Evolutionary conservation across 2,888 invertebrate species (phyloP).

Genomic region (Amphiduros pacificus): DNA sequence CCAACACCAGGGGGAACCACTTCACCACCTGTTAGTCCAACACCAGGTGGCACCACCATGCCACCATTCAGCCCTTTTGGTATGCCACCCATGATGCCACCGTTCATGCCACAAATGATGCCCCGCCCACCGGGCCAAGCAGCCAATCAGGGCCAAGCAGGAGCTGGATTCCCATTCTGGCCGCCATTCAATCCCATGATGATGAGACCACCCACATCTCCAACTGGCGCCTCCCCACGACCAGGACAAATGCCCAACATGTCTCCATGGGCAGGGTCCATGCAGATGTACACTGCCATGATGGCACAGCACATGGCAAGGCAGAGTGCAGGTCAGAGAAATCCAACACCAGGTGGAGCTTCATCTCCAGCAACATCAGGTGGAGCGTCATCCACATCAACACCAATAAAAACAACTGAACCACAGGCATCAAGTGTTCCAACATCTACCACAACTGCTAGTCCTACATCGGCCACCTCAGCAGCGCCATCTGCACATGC

Average conservation of each 20-base stretch:
- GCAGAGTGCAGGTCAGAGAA: background rate
- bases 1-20: background rate
- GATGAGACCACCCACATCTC: slow-evolving; percentile 6
- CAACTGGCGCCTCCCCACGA: too few species aligned
- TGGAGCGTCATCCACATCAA: background rate
- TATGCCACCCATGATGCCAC: background rate
- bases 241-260: too few species aligned
- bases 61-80: background rate
- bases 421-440: background rate
- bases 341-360: background rate
- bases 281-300: slow-evolving; percentile 13
- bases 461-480: background rate
- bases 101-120: slow-evolving; percentile 12
- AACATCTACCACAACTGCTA: background rate
- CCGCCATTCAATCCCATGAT: slow-evolving; percentile 4
- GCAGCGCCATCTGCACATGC: background rate
- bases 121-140: background rate
- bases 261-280: too few species aligned
- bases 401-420: background rate
- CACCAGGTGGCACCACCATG: background rate
- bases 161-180: slow-evolving; percentile 1
- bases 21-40: background rate
- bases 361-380: background rate
- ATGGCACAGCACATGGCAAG: background rate
- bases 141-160: background rate